phyloP scores from a whole-genome alignment of 2,888 invertebrate species.

The Scaptomyza caliginosa region DNA sequence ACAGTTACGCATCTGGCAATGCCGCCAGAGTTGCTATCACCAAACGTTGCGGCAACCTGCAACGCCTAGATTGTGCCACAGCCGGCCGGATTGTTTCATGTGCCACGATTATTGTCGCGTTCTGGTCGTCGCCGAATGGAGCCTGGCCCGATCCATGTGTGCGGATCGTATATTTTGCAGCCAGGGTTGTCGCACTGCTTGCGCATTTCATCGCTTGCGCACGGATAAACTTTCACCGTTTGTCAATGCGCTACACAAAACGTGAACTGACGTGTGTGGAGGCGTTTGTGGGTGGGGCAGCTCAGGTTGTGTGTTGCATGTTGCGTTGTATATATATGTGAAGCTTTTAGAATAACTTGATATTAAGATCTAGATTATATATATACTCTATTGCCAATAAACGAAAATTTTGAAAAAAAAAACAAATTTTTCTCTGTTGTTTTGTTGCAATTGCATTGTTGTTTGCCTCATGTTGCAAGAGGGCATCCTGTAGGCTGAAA shows the following conservation, averaged over 20 bases:
- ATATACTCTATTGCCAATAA: slow-evolving; percentile 12
- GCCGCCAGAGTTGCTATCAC: slow-evolving; percentile 59
- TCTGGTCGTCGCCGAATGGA: slow-evolving; percentile 53
- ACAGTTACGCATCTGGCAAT: slow-evolving; percentile 47
- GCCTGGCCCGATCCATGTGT: slow-evolving; percentile 66
- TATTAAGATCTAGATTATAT: slow-evolving; percentile 11
- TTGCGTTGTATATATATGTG: slow-evolving; percentile 15
- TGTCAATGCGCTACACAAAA: slow-evolving; percentile 18
- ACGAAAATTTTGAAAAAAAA: neutral
- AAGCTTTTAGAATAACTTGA: neutral
- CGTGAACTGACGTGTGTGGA: neutral
- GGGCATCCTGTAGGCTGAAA: slow-evolving; percentile 19
- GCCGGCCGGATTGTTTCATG: slow-evolving; percentile 69
- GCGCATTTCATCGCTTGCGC: slow-evolving; percentile 49
- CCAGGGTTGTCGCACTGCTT: slow-evolving; percentile 70
- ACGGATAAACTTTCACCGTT: slow-evolving; percentile 5
- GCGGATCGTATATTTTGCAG: slow-evolving; percentile 65
- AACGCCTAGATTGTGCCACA: slow-evolving; percentile 44
- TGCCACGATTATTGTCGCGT: slow-evolving; percentile 74
- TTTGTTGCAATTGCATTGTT: slow-evolving; percentile 2
- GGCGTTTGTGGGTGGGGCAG: too few species aligned
- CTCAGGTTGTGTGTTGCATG: neutral
- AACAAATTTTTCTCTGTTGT: neutral
- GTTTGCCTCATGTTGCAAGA: slow-evolving; percentile 6
- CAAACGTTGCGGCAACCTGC: slow-evolving; percentile 25